Evolutionary conservation across 2,888 invertebrate species (phyloP).

Genomic region (Drosophila buzzatii): DNA sequence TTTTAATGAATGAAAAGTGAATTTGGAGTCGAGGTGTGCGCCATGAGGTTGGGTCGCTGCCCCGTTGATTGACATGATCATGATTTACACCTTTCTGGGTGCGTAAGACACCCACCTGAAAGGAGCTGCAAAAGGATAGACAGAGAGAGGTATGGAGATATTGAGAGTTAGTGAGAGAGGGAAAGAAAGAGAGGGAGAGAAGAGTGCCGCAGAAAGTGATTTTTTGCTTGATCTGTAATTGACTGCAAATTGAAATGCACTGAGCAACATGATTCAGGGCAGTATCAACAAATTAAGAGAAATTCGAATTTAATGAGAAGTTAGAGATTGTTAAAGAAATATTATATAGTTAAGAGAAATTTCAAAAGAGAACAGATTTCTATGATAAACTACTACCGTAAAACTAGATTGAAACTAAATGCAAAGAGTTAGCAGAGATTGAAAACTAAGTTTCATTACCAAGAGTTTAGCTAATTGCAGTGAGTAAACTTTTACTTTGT

Average conservation of each 20-base stretch:
- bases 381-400: too few species aligned
- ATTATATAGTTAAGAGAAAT: neutral
- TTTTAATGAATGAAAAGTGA: conserved; percentile 79
- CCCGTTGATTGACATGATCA: conserved; percentile 83
- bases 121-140: neutral
- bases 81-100: conserved; percentile 84
- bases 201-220: neutral
- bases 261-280: neutral
- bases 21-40: conserved; percentile 68
- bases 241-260: conserved; percentile 51
- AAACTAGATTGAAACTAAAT: too few species aligned
- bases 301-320: neutral
- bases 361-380: too few species aligned
- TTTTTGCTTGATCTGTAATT: conserved; percentile 39
- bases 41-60: conserved; percentile 62
- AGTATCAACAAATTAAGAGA: neutral
- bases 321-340: neutral
- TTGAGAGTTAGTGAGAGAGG: too few species aligned
- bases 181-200: neutral
- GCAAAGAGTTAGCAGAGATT: too few species aligned
- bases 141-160: neutral
- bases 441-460: too few species aligned
- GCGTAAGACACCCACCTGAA: conserved; percentile 75
- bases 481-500: neutral
- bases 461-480: neutral